Base-by-base conservation (phyloP, 2,797 vertebrate species). In the Enteromius trimaculatus region DNA sequence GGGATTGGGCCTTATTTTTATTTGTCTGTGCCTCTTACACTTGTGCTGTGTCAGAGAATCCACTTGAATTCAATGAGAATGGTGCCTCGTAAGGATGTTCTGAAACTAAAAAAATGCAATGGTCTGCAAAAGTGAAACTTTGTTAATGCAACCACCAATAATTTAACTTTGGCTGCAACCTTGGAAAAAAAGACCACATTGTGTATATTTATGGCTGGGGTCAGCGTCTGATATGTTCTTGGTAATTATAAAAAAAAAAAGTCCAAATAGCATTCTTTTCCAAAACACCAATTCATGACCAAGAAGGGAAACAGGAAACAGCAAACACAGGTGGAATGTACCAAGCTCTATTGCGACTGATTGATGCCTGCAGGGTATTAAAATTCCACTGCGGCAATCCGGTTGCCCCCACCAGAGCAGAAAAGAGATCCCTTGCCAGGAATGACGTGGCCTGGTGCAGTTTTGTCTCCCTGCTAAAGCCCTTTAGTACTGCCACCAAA, bases 351-450 rank as follows among this genome's bases (percentile, higher is more conserved):
- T 84, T 87, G 77, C 37, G 75, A 51, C 72, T 87, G 85, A 88
- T 81, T 87, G 79, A 86, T 88, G 87, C 74, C 70, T 71, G 65
- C 60, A 87, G 82, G 86, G 84, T 86, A 86, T 90, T 90, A 89
- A 89, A 87, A 89, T 88, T 86, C 77, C 86, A 84, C 87, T 86
- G 84, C 81, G 70, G 72, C 86, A 83, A 60, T 83, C 78, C 34
- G 39, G 65, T 77, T 60, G 51, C 84, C 83, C 81, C 83, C 83
- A 58, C 85, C 70, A 34, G 64, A 83, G 79, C 68, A 68, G 81
- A 76, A 84, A 62, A 60, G 26, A 14, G 60, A 85, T 51, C 26
- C 51, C 23, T 83, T 77, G 87, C 85, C 87, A 88, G 84, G 74
- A 79, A 86, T 85, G 85, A 83, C 69, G 68, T 81, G 83, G 80